Evolutionary conservation across 2,797 vertebrate genomes (phyloP), one percentile per base, ranked within the genome.

Genomic region (Typhlichthys eigenmanni): DNA sequence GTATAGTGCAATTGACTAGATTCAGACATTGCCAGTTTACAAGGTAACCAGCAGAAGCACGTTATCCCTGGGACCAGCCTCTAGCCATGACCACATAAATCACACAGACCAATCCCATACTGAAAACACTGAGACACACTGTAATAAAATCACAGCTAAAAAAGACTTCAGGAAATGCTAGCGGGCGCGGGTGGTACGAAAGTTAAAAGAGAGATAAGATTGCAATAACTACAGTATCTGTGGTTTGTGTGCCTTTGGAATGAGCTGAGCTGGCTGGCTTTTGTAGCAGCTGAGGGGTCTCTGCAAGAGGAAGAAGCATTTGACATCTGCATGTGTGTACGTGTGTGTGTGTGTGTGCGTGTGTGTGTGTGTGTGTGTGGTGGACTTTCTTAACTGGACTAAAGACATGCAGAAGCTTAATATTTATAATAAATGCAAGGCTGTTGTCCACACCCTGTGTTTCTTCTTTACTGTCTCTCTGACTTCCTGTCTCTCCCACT

Each of bases 261-360:
- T 78, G 52, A 61, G 66, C 48, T 13, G 55, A 72, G 62, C 63
- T 70, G 71, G 71, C 34, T 70, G 60, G 62, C 9, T 46, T 66
- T 66, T 72, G 74, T 68, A 71, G 60, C 84, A 85, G 77, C 82
- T 79, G 75, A 82, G 71, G 58, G 68, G 47, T 71, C 55, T 80
- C 79, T 58, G 66, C 56, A 68, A 73, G 53, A 29, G 17, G 24
- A 38, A 19, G 12, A 19, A 5, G 53, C 34, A 5, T 8, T 60
- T 46, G 24, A n/a, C 16, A 6, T 47, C 43, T 58, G 43, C 8
- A 10, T 50, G 24, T 43, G 19, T 49, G 17, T 60, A 7, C 11
- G 46, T 50, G 58, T 49, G 58, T 50, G 47, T 50, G 54, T 57
- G 46, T 48, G 48, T 50, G 48, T n/a, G 48, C 14, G 48, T 50